Percentiles rank a stretch among this genome's conserved stretches.
These are phyloP conservation scores for Hypocryptadius cinnamomeus DNA, from an alignment of 2,113 vertebrate genomes.

Conservation along the genomic window DNA sequence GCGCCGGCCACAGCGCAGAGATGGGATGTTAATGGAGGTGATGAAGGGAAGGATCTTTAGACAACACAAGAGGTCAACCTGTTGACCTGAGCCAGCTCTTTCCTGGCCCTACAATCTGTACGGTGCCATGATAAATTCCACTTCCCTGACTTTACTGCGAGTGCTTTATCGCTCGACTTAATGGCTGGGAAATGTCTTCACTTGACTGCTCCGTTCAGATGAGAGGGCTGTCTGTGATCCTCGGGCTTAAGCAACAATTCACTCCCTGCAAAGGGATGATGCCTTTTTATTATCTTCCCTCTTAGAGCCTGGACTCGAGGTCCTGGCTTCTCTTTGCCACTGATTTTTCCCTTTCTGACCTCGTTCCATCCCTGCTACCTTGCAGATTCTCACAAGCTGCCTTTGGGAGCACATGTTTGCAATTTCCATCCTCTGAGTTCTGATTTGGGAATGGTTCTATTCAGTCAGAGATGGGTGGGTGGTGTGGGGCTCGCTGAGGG, in stretches of 20 bases:
- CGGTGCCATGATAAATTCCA: constrained; percentile 13
- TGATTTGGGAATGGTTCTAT: neutral
- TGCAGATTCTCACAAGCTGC: neutral
- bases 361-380: neutral
- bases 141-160: neutral
- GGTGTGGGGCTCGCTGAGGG: neutral
- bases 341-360: neutral
- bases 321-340: neutral
- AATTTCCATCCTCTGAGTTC: neutral
- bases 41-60: constrained; percentile 2
- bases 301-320: neutral
- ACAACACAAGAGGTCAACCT: neutral
- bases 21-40: neutral
- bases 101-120: neutral
- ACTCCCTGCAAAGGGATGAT: neutral
- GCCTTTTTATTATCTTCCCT: neutral
- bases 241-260: neutral
- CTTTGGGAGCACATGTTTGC: neutral
- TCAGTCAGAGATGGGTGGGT: neutral
- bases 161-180: constrained; percentile 16
- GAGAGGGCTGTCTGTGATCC: constrained; percentile 11
- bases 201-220: neutral
- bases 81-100: neutral
- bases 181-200: constrained; percentile 32
- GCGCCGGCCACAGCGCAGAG: neutral